phyloP scores from a whole-genome alignment of 1,140 invertebrate genomes.

The Ips typographus region DNA sequence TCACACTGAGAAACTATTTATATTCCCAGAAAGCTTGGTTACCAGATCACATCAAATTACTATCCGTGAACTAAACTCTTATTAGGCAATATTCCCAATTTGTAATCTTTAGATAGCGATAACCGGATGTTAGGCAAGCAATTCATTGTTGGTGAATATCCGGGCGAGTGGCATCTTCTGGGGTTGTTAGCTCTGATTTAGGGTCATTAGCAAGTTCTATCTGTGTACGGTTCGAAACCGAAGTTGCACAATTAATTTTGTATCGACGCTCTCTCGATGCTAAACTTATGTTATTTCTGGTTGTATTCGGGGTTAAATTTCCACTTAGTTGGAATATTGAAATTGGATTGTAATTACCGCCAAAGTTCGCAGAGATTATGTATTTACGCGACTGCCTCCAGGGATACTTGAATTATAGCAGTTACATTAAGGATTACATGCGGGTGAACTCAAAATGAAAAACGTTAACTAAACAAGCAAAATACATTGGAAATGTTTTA shows the following conservation, averaged over 20 bases:
- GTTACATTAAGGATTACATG: no score
- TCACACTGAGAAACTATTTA: constrained; percentile 1
- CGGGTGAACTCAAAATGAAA: no score
- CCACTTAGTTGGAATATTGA: no score
- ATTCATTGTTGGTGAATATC: constrained; percentile 12
- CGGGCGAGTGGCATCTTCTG: neutral
- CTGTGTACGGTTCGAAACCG: neutral
- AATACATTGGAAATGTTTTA: no score
- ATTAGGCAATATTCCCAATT: constrained; percentile 3
- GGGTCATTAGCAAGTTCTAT: constrained; percentile 18
- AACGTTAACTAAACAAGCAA: no score
- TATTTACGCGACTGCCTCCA: no score
- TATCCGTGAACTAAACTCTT: neutral
- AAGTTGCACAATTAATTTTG: constrained; percentile 13
- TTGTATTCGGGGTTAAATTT: no score
- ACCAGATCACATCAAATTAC: neutral
- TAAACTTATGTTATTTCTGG: neutral
- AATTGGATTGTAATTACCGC: no score
- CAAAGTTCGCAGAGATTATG: no score
- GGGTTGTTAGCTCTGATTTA: constrained; percentile 13
- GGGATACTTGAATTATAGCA: no score
- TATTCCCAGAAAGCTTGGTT: neutral
- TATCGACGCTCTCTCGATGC: neutral
- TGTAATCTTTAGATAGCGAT: constrained; percentile 12
- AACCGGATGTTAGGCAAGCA: constrained; percentile 13